Percentiles rank a stretch among this genome's conserved stretches.
Evolutionary conservation across 2,113 vertebrate species (phyloP).

Genomic region (Anguilla japonica): DNA sequence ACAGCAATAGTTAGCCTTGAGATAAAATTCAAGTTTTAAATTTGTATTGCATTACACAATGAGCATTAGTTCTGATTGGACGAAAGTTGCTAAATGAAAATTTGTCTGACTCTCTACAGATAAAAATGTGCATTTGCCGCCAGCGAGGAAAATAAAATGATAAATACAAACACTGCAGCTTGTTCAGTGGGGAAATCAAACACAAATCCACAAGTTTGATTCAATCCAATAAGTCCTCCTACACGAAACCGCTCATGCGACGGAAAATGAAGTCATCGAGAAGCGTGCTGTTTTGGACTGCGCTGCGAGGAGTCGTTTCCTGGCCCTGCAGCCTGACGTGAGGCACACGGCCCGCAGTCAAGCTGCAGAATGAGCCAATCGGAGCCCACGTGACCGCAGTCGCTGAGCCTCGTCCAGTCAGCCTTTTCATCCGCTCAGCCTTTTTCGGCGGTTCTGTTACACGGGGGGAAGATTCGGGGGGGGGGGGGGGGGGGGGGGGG

Average conservation of each 20-base stretch:
- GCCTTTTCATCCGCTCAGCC: neutral
- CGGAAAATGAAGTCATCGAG: slow-evolving; percentile 20
- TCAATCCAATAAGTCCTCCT: neutral
- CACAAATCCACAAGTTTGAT: neutral
- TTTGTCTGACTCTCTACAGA: neutral
- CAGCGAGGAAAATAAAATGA: neutral
- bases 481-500: no score
- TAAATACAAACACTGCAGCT: neutral
- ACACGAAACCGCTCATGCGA: neutral
- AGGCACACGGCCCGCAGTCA: neutral
- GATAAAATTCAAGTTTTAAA: neutral
- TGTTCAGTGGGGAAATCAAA: slow-evolving; percentile 5
- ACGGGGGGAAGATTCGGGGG: neutral
- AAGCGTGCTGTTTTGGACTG: slow-evolving; percentile 16
- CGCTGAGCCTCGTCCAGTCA: neutral
- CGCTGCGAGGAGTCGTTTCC: neutral
- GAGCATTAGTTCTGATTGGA: neutral
- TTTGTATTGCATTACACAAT: neutral
- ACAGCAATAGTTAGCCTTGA: no score
- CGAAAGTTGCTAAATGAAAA: neutral
- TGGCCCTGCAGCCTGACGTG: neutral
- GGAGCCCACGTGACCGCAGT: neutral
- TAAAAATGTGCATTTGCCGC: neutral
- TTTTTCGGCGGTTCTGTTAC: neutral
- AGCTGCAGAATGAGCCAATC: neutral